Base-by-base conservation (phyloP, 53 echinoderm and acorn worm species). In the Luidia sarsii region DNA sequence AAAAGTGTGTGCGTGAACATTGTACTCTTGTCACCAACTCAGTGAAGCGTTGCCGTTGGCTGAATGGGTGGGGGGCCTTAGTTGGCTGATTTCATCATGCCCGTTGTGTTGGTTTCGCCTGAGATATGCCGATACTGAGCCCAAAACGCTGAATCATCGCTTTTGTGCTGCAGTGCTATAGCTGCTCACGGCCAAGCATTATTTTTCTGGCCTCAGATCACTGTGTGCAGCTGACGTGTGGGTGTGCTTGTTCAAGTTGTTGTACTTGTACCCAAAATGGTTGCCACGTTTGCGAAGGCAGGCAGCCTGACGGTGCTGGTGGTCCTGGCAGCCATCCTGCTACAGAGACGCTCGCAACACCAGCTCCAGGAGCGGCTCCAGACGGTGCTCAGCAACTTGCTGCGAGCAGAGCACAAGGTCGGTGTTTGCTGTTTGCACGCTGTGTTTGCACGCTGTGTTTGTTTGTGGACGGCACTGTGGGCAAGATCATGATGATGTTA, bases 391-490 rank as follows among this genome's bases (percentile, higher is more conserved):
- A 61, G 52, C 33, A 91, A 55, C 37, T 66, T 94, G 20, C 81
- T 89, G 9, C 49, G 80, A 35, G 94, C 91, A 9, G 94, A 94
- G 46, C 64, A 73, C 52, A 91, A 94, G 65, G 88, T 71, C 34
- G 27, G 70, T 19, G 64, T 88, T n/a, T 1, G 21, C 25, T 18
- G n/a, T 54, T 8, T 1, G 1, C 8, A 22, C 23, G 9, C 25
- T 51, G 21, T 50, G 3, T 50, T 16, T 50, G 50, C 50, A 50
- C n/a, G n/a, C n/a, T n/a, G n/a, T n/a, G n/a, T n/a, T n/a, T n/a
- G n/a, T n/a, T n/a, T n/a, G n/a, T n/a, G n/a, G n/a, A n/a, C n/a
- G n/a, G n/a, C n/a, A n/a, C n/a, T n/a, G n/a, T n/a, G n/a, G n/a
- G n/a, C n/a, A n/a, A n/a, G n/a, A n/a, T n/a, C n/a, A n/a, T n/a